phyloP scores from a whole-genome alignment of 2,888 invertebrate genomes.

The Andrena dorsata region DNA sequence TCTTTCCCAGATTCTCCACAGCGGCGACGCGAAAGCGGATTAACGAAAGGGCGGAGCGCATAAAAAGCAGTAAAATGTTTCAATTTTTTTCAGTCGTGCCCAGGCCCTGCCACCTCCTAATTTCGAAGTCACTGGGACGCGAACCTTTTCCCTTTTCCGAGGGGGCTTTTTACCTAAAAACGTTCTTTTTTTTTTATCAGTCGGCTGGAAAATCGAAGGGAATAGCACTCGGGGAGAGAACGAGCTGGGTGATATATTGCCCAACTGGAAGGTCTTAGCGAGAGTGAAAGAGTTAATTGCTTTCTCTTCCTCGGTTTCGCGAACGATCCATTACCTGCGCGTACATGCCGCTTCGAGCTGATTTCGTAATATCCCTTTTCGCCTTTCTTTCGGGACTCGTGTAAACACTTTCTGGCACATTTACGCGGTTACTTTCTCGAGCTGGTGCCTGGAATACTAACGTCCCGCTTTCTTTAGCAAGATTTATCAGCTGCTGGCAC shows the following conservation, averaged over 20 bases:
- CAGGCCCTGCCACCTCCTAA: conserved; percentile 1
- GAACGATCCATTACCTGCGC: not conserved
- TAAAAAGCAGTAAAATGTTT: conserved; percentile 61
- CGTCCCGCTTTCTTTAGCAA: no score
- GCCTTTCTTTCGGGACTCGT: not conserved
- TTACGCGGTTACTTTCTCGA: not conserved
- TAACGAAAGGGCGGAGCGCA: conserved; percentile 22
- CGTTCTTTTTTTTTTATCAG: conserved; percentile 6
- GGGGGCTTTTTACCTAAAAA: not conserved
- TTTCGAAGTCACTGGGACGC: conserved; percentile 55
- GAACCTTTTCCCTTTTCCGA: not conserved
- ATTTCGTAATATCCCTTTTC: conserved; percentile 25
- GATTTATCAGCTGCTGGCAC: no score
- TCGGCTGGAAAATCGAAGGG: not conserved
- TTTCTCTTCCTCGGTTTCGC: conserved; percentile 20
- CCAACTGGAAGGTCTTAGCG: conserved; percentile 5
- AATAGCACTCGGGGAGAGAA: conserved; percentile 37
- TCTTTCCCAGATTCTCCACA: not conserved
- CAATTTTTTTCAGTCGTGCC: conserved; percentile 28
- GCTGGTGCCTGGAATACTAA: not conserved
- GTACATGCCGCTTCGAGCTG: not conserved
- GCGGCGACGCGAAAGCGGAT: conserved; percentile 27
- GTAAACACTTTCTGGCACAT: conserved; percentile 9
- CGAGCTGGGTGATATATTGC: conserved; percentile 54
- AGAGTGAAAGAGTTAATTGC: conserved; percentile 59